Evolutionary conservation across 2,797 vertebrate species (phyloP), one percentile per base, ranked within the genome.

Genomic region (Sebastes steindachneri): DNA sequence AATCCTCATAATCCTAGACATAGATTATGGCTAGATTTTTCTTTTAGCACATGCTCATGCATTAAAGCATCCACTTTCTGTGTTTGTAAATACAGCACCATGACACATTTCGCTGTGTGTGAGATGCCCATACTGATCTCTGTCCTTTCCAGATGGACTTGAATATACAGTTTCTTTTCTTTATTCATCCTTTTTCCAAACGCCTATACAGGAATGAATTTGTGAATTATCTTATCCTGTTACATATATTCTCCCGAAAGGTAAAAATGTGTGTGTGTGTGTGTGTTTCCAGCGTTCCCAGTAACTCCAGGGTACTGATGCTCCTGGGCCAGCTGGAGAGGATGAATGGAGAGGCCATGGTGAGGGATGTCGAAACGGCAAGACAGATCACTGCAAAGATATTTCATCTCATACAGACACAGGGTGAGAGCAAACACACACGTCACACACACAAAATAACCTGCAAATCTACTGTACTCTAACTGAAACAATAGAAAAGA

Each of bases 341-440:
- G 91, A 95, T 97, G 85, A 98, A 95, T 77, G 91, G 95, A 62
- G 97, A 97, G 62, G 86, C 95, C 75, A 78, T 94, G 85, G 63
- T 87, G 79, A 91, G 90, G 67, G 96, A 98, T 84, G 90, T 95
- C 4, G 97, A 98, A 35, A 95, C 70, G 69, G 92, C 96, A 45
- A 96, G 98, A 93, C 95, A 97, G 86, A 80, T 99, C 93, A 99
- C 98, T 9, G 94, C 96, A 87, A 99, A 97, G 94, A 98, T 99
- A 79, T 97, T 98, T 87, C 98, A 99, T 93, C 95, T 99, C 94
- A 95, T 97, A 86, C 99, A 99, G 92, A 99, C 98, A 77, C 98
- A 99, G 95, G 98, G 98, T 99, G 78, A 95, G 87, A 73, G 11
- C 23, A 45, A 4, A 21, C 11, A 60, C 41, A 59, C 28, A 37